phyloP scores from a whole-genome alignment of 2,888 invertebrate species.

The Conomelus anceps region DNA sequence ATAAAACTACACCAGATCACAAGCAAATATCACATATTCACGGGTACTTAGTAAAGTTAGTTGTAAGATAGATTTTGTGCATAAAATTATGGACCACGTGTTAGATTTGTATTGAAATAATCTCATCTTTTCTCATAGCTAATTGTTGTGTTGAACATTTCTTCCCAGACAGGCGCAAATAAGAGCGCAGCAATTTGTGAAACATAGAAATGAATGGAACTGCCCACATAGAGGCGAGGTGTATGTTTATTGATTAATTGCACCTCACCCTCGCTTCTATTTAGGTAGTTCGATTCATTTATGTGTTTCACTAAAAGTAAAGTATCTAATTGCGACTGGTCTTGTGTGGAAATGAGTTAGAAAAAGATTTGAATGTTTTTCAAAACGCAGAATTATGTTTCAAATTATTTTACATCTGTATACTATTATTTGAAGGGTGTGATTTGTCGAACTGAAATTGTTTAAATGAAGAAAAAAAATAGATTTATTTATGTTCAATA shows the following conservation, averaged over 20 bases:
- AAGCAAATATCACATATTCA: not conserved
- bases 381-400: too few relatives aligned
- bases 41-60: not conserved
- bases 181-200: not conserved
- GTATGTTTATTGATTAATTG: too few relatives aligned
- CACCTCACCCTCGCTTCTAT: too few relatives aligned
- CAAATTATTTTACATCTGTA: not conserved
- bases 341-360: not conserved
- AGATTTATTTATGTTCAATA: not conserved
- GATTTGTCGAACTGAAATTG: not conserved
- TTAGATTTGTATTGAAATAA: not conserved
- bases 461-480: not conserved
- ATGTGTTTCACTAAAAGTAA: not conserved
- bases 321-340: not conserved
- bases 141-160: not conserved
- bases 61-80: not conserved
- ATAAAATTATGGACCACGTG: not conserved
- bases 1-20: not conserved
- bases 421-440: not conserved
- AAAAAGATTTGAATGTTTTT: not conserved
- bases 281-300: not conserved
- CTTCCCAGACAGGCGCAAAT: not conserved
- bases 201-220: not conserved
- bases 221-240: not conserved
- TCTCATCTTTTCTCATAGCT: not conserved